These are phyloP conservation scores for Drosophila asahinai DNA, from an alignment of 1,140 invertebrate species.

Conservation along the genomic window DNA sequence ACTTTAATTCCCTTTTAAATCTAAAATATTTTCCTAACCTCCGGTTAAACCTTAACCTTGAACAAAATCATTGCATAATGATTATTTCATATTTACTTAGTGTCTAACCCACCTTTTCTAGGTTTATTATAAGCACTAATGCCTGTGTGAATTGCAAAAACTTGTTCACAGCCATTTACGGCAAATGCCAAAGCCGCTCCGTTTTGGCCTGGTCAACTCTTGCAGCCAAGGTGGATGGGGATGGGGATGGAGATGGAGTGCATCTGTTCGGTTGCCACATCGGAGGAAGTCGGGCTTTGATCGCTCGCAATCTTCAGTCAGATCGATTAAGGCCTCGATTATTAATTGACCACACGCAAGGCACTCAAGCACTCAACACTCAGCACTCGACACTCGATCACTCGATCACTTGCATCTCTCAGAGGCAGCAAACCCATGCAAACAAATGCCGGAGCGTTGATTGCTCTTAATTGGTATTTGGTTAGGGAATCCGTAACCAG, in stretches of 20 bases:
- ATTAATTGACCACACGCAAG: conserved; percentile 41
- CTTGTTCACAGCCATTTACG: conserved; percentile 34
- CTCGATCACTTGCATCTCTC: conserved; percentile 14
- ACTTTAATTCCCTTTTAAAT: no score
- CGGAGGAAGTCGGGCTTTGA: conserved; percentile 7
- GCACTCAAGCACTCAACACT: background rate
- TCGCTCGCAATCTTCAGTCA: conserved; percentile 13
- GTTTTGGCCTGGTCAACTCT: conserved; percentile 10
- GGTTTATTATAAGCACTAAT: background rate
- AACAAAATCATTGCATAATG: background rate
- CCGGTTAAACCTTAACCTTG: background rate
- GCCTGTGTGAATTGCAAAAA: conserved; percentile 5
- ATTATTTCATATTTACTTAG: background rate
- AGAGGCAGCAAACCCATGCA: conserved; percentile 11
- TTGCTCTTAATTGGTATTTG: conserved; percentile 45
- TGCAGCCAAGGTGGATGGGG: background rate
- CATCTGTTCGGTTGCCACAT: conserved; percentile 2
- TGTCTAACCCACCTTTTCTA: background rate
- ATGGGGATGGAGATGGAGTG: background rate
- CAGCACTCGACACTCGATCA: background rate
- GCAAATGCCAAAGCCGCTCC: conserved; percentile 32
- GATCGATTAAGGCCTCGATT: conserved; percentile 24
- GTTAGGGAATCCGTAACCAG: conserved; percentile 25
- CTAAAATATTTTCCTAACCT: no score
- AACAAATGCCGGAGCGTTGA: conserved; percentile 29